Percentiles rank a stretch among this genome's conserved stretches.
These are phyloP conservation scores for Nesogale talazaci DNA, from an alignment of 2,113 vertebrate genomes.

Conservation along the genomic window DNA sequence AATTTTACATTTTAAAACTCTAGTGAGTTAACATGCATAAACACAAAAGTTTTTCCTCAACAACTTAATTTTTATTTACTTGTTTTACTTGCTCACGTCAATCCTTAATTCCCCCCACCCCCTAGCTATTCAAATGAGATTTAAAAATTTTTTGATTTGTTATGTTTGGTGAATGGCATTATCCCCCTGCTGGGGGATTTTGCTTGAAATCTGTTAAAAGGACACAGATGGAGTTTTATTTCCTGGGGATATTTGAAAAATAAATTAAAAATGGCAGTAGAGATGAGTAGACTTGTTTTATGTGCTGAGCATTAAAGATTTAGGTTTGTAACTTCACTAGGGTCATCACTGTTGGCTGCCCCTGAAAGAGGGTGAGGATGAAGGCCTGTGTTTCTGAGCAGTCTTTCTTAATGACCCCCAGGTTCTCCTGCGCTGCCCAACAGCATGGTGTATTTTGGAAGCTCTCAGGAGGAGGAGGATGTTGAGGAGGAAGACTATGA, in stretches of 20 bases:
- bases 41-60: neutral
- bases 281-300: neutral
- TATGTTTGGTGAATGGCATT: neutral
- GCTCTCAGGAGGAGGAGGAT: conserved; percentile 98
- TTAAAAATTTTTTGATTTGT: neutral
- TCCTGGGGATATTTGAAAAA: conserved; percentile 49
- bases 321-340: neutral
- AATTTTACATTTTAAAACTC: neutral
- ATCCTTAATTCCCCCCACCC: accelerated
- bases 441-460: conserved; percentile 98
- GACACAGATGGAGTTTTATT: conserved; percentile 2
- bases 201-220: conserved; percentile 27
- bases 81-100: neutral
- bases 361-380: neutral
- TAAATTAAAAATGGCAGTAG: neutral
- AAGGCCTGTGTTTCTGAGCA: conserved; percentile 58
- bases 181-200: neutral
- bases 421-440: conserved; percentile 97
- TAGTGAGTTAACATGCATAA: neutral
- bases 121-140: neutral
- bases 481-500: conserved; percentile 93
- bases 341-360: neutral
- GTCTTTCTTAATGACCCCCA: conserved; percentile 76
- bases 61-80: neutral
- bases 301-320: neutral